Base-by-base conservation (phyloP, 2,888 invertebrate genomes). In the Apoda limacodes region DNA sequence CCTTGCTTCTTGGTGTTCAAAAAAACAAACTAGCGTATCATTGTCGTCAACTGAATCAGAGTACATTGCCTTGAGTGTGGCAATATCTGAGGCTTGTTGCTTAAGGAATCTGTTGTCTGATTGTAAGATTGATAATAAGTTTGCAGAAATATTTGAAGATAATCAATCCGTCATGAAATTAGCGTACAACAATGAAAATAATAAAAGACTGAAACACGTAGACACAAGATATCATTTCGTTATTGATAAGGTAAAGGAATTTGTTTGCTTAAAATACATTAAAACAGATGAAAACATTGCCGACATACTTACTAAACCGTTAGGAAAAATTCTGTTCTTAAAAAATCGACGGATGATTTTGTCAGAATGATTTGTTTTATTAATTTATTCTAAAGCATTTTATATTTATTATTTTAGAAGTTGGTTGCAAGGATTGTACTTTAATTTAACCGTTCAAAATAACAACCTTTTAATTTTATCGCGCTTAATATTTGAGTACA, bases 161-260 rank as follows among this genome's bases (percentile, higher is more conserved):
- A 42, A 34, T 32, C 37, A 39, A 11, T 25, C 31, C 6, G 35
- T 39, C 5, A 39, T 39, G 5, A 17, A 17, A 28, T 21, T 21
- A 2, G 24, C 17, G 23, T 38, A 37, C 1, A 30, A 21, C 22
- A 37, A 36, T 9, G 28, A 33, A 4, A 12, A 9, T 27, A 15
- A 25, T 6, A 39, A 39, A 10, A 9, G 38, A 10, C 13, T 42
- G 12, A 17, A 17, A 17, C 17, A 17, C 7, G 17, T 17, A 7
- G 17, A 17, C 17, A 17, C 7, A 6, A 17, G 7, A 17, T 17
- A 17, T 17, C 17, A 17, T 17, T 17, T 6, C 7, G 7, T 17
- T 17, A 7, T 17, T 5, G 17, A 17, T 17, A 17, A 17, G 7
- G 17, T 17, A 6, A 17, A 17, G 7, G 17, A 17, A 17, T 5